phyloP scores from a whole-genome alignment of 2,797 vertebrate genomes.

The Carcharodon carcharias region DNA sequence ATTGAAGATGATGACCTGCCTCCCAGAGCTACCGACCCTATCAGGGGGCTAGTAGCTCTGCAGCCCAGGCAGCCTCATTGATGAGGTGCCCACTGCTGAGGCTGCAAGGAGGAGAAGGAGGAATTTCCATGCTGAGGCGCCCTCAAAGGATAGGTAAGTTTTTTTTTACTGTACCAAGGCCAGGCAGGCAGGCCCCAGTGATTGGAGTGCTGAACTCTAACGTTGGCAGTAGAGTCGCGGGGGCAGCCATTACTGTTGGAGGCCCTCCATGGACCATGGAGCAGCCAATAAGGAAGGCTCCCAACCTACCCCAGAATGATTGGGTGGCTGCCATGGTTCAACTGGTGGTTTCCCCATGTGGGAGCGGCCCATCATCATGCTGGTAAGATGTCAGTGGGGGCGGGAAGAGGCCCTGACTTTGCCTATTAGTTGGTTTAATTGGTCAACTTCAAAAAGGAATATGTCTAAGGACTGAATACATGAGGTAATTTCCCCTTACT shows the following conservation, averaged over 20 bases:
- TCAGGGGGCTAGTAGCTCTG: background rate
- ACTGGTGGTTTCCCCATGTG: no score
- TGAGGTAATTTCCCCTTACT: background rate
- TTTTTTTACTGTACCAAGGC: background rate
- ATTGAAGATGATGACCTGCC: background rate
- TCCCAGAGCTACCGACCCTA: no score
- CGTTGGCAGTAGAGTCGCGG: background rate
- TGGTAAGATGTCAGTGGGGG: no score
- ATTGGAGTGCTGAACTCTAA: background rate
- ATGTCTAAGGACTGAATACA: background rate
- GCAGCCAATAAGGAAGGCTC: no score
- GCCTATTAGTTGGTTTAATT: no score
- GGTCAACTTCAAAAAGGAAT: background rate
- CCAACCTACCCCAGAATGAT: no score
- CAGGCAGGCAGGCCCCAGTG: background rate
- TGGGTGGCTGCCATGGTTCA: no score
- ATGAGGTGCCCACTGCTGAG: background rate
- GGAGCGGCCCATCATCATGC: no score
- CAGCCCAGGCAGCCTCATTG: background rate
- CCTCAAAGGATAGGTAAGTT: background rate
- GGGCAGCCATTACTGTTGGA: no score
- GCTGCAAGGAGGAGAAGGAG: background rate
- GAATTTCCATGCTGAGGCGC: background rate
- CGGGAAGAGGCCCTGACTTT: no score
- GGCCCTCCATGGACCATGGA: no score